These are phyloP conservation scores for Strongylocentrotus purpuratus DNA, from an alignment of 35 echinoderm and acorn worm genomes.

Conservation along the genomic window DNA sequence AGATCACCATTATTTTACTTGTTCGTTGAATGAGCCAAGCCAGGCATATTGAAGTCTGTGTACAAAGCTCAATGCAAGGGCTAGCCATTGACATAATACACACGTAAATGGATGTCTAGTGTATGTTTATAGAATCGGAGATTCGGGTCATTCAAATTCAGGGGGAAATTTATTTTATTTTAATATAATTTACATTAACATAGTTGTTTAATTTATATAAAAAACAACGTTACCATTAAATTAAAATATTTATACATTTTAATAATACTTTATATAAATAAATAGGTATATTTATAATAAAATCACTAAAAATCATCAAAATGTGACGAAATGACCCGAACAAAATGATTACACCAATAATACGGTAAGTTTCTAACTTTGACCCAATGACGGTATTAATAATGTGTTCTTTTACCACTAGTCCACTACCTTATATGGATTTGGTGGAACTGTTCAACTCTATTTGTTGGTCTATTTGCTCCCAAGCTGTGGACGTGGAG, in stretches of 20 bases:
- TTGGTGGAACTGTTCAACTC: neutral
- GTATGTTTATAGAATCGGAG: neutral
- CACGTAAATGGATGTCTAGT: too few relatives aligned
- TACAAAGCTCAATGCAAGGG: too few relatives aligned
- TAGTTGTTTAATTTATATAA: neutral
- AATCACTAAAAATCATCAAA: neutral
- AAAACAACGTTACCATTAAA: too few relatives aligned
- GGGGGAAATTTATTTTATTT: neutral
- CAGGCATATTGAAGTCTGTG: too few relatives aligned
- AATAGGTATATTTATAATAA: neutral
- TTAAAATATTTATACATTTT: neutral
- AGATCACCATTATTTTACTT: neutral
- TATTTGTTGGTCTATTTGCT: neutral
- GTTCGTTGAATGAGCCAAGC: neutral
- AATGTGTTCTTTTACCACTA: neutral
- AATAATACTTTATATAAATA: neutral
- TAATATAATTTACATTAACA: neutral
- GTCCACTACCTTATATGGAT: neutral
- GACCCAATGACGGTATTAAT: neutral
- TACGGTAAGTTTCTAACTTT: conserved; percentile 6
- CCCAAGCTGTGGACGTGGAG: neutral
- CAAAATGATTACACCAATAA: neutral
- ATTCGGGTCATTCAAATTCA: neutral
- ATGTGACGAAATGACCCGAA: neutral
- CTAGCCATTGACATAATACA: too few relatives aligned